Evolutionary conservation across 1,140 invertebrate species (phyloP), one percentile per base, ranked within the genome.

Genomic region (Agraylea sexmaculata): DNA sequence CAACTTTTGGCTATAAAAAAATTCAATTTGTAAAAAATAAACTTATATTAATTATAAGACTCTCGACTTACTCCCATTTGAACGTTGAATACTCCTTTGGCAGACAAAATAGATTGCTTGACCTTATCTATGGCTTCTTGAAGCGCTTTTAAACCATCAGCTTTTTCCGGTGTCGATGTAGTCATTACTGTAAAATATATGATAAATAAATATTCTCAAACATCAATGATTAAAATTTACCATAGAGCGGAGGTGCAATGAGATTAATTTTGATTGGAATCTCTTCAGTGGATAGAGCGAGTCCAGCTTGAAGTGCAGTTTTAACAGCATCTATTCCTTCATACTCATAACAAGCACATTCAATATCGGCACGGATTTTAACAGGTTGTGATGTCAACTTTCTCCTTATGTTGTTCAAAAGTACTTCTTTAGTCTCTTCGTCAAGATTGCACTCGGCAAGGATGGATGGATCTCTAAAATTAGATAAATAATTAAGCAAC

Each of bases 311-410:
- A 3, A 99, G 66, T 0, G 96, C 92, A 42, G 80, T 71, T 64
- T 98, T 98, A 0, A 99, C 93, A 25, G 96, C 96, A 73, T 99
- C 94, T 53, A 99, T 96, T 19, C 96, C 96, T 64, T 99, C 94
- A 58, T 96, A 97, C 3, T 87, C 92, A 57, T 95, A 99, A 66
- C 94, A 99, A 0, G 92, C 91, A 51, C 95, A 94, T 68, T 99
- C 93, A 54, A 99, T 89, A 59, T 99, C 94, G 17, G 93, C 86
- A 54, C 94, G 73, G 42, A 97, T 95, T 74, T 99, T 99, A 0
- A 99, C 90, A 13, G 93, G 89, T 65, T 98, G 94, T 13, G 93
- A 95, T 22, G 94, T 98, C 10, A 99, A 68, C 63, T 97, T 93
- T 34, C 92, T 74, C 58, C 88, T 89, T 46, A 99, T 99, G 58